A percentile compares a stretch with the other conserved stretches of the same genome.
phyloP scores from a whole-genome alignment of 2,888 invertebrate species.

The Pachycephus smyrnensis region DNA sequence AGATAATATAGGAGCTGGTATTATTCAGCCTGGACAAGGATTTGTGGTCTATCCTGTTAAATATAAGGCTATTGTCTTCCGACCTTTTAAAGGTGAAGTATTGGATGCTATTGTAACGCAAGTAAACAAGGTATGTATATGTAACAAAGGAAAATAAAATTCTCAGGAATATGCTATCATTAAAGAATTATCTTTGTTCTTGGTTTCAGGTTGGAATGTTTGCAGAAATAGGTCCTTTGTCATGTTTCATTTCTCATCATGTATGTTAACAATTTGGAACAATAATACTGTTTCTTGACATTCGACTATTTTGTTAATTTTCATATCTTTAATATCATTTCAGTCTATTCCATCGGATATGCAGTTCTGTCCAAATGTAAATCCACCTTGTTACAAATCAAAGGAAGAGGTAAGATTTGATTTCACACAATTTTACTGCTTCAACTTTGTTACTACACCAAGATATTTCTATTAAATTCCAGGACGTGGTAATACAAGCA shows the following conservation, averaged over 20 bases:
- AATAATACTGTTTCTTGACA: not conserved
- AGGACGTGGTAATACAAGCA: slow-evolving; percentile 94
- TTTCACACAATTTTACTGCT: not conserved
- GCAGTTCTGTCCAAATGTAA: slow-evolving; percentile 98
- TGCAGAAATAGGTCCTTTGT: slow-evolving; percentile 98
- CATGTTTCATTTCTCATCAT: slow-evolving; percentile 98
- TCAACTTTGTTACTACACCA: not conserved
- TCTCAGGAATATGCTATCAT: not conserved
- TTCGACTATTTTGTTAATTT: not conserved
- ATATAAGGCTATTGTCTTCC: slow-evolving; percentile 98
- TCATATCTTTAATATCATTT: slow-evolving; percentile 34
- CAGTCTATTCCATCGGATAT: slow-evolving; percentile 99
- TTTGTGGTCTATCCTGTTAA: slow-evolving; percentile 99
- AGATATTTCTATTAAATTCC: not conserved
- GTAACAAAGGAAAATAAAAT: not conserved
- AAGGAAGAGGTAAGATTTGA: slow-evolving; percentile 82
- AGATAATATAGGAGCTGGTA: slow-evolving; percentile 97
- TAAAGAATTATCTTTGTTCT: not conserved
- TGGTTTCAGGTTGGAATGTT: slow-evolving; percentile 91
- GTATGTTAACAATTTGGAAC: slow-evolving; percentile 70
- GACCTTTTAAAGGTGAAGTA: slow-evolving; percentile 99
- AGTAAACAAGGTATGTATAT: slow-evolving; percentile 80
- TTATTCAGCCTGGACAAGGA: slow-evolving; percentile 97
- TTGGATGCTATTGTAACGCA: slow-evolving; percentile 98
- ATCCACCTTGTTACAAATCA: slow-evolving; percentile 98